A percentile compares a stretch with the other conserved stretches of the same genome.
phyloP scores from a whole-genome alignment of 2,888 invertebrate species.

The Cenopis cana region DNA sequence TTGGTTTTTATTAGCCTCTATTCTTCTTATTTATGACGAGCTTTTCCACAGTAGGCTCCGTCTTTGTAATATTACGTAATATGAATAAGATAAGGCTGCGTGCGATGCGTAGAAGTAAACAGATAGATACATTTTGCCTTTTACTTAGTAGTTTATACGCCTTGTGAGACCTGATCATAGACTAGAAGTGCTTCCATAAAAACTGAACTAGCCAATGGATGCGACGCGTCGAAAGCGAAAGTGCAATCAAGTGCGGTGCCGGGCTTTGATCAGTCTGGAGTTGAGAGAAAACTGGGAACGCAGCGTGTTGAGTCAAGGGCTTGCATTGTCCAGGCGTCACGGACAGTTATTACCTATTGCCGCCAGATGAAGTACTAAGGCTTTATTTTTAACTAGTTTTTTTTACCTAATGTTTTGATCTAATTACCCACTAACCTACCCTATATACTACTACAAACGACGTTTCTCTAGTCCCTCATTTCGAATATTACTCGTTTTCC shows the following conservation, averaged over 20 bases:
- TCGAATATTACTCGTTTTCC: too few species aligned
- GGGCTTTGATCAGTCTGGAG: slow-evolving; percentile 46
- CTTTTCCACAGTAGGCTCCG: slow-evolving; percentile 11
- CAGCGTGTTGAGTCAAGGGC: slow-evolving; percentile 19
- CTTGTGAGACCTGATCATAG: slow-evolving; percentile 14
- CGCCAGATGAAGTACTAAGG: background rate
- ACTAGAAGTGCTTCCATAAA: slow-evolving; percentile 18
- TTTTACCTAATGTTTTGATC: background rate
- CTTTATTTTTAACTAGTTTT: too few species aligned
- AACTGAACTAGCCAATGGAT: slow-evolving; percentile 44
- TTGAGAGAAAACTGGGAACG: slow-evolving; percentile 43
- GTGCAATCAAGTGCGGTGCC: slow-evolving; percentile 66
- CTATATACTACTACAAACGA: too few species aligned
- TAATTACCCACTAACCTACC: too few species aligned
- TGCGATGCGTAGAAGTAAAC: background rate
- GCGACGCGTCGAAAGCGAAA: slow-evolving; percentile 71
- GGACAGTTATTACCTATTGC: slow-evolving; percentile 6
- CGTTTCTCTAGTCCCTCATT: too few species aligned
- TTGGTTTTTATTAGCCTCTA: slow-evolving; percentile 31
- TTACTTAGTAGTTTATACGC: slow-evolving; percentile 10
- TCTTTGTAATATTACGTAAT: slow-evolving; percentile 17
- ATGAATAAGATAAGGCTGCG: background rate
- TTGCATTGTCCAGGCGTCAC: slow-evolving; percentile 15
- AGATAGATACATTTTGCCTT: background rate
- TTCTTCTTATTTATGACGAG: slow-evolving; percentile 14